Percentiles rank a stretch among this genome's conserved stretches.
Conservation (phyloP, 2,888 invertebrate genomes). For the Leuctra nigra region DNA sequence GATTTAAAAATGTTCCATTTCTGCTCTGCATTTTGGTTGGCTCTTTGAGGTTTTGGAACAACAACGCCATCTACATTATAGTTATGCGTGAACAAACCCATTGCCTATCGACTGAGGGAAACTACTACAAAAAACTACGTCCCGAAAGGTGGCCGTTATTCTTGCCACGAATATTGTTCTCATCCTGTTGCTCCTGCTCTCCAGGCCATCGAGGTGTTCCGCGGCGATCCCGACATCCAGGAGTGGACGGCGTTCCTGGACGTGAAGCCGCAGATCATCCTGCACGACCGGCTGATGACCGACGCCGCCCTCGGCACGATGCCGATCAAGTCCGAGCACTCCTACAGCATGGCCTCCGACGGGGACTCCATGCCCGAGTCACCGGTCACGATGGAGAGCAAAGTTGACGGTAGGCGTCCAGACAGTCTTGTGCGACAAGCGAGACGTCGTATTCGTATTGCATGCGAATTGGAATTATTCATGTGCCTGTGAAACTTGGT, state of each 20-base stretch:
- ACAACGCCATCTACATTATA: too few species aligned
- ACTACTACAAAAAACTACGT: too few species aligned
- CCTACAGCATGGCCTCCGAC: constrained; percentile 60
- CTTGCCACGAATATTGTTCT: too few species aligned
- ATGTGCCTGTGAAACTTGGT: background rate
- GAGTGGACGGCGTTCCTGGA: constrained; percentile 40
- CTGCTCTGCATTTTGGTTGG: too few species aligned
- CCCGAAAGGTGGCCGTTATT: too few species aligned
- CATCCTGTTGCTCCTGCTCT: constrained; percentile 32
- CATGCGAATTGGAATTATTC: background rate
- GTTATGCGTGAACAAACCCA: too few species aligned
- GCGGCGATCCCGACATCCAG: constrained; percentile 33
- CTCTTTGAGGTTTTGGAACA: too few species aligned
- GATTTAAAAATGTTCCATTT: too few species aligned
- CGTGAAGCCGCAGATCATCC: constrained; percentile 61
- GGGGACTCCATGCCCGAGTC: constrained; percentile 48
- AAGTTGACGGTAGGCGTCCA: constrained; percentile 59
- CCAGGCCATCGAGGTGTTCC: constrained; percentile 58
- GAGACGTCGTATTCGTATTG: background rate
- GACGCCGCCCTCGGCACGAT: constrained; percentile 73
- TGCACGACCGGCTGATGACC: constrained; percentile 85
- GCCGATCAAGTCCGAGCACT: constrained; percentile 89
- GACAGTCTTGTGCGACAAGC: background rate
- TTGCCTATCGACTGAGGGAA: too few species aligned
- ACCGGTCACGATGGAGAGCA: constrained; percentile 46